These are phyloP conservation scores for Orientallactaga sibirica DNA, from an alignment of 2,797 vertebrate genomes.

Conservation along the genomic window DNA sequence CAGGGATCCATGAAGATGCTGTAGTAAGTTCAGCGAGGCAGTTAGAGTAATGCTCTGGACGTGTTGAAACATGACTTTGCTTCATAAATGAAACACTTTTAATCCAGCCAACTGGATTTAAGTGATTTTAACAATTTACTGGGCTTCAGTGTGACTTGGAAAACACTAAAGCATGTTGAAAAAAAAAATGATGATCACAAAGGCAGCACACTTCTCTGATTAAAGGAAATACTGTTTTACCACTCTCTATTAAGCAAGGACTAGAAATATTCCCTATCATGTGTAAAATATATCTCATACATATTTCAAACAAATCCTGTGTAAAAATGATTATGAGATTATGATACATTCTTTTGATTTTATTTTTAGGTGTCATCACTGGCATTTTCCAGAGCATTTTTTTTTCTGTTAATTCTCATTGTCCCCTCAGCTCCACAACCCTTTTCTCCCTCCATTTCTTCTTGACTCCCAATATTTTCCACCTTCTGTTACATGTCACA, in stretches of 20 bases:
- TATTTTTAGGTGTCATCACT: no score
- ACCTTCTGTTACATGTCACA: no score
- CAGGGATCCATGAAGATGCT: background rate
- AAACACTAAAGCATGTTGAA: background rate
- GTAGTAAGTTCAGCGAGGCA: background rate
- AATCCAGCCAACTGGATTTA: background rate
- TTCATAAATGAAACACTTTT: background rate
- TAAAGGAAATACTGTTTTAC: background rate
- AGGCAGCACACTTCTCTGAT: background rate
- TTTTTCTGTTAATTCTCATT: no score
- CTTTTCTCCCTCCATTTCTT: no score
- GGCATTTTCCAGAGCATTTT: no score
- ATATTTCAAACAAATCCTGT: background rate
- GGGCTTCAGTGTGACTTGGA: background rate
- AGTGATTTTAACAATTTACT: background rate
- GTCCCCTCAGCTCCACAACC: no score
- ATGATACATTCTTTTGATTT: no score
- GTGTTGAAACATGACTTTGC: background rate
- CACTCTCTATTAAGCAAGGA: background rate
- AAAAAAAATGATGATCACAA: background rate
- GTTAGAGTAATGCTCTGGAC: background rate
- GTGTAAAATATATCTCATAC: background rate
- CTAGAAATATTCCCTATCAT: background rate
- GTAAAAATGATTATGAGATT: background rate
- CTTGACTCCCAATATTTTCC: no score